Conservation (phyloP, 2,797 vertebrate genomes). For the Malurus leucopterus region DNA sequence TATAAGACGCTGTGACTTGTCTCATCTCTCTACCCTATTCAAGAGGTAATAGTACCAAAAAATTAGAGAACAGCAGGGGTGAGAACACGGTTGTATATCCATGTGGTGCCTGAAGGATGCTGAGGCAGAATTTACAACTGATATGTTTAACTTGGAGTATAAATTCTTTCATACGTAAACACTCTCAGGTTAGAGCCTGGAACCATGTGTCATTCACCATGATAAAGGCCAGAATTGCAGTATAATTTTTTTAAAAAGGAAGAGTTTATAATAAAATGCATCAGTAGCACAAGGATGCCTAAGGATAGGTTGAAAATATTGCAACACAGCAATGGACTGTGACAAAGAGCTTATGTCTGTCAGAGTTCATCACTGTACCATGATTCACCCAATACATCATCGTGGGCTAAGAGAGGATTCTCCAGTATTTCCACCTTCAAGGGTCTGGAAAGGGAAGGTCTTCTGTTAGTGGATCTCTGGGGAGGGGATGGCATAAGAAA, state of each 20-base stretch:
- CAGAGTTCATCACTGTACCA: background rate
- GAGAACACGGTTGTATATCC: fast-evolving
- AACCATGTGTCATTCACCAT: background rate
- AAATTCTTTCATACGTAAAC: background rate
- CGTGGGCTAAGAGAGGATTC: background rate
- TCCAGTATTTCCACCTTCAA: background rate
- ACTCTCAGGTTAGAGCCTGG: background rate
- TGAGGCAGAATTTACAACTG: background rate
- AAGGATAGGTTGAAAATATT: background rate
- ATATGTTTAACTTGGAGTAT: background rate
- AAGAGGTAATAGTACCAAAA: background rate
- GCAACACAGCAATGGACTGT: background rate
- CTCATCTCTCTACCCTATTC: background rate
- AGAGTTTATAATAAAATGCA: background rate
- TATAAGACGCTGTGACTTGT: background rate
- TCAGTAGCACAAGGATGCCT: background rate
- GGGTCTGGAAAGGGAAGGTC: background rate
- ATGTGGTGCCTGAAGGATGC: background rate
- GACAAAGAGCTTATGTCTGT: background rate
- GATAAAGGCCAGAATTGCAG: background rate
- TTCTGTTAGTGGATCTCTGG: background rate
- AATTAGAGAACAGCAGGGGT: background rate
- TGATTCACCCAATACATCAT: background rate
- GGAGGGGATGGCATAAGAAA: background rate
- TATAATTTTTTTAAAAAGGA: background rate